Percentiles rank a stretch among this genome's conserved stretches.
Evolutionary conservation across 2,888 invertebrate species (phyloP).

Genomic region (Acronicta psi): DNA sequence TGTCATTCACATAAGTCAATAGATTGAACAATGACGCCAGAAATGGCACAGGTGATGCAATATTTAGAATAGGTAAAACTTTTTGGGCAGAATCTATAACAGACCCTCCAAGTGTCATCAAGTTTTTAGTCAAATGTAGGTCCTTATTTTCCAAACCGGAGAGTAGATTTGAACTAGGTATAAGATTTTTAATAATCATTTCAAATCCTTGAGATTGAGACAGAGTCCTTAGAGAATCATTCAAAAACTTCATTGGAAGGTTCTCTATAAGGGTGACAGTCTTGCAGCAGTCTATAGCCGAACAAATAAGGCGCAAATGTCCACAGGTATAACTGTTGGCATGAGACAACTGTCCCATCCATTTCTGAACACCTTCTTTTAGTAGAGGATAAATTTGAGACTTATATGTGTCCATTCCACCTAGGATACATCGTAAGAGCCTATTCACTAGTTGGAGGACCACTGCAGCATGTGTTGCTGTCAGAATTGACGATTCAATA

Average conservation of each 20-base stretch:
- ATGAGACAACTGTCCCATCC: slow-evolving; percentile 80
- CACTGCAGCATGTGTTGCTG: slow-evolving; percentile 89
- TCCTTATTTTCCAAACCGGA: slow-evolving; percentile 76
- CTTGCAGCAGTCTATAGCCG: slow-evolving; percentile 78
- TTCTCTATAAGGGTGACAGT: slow-evolving; percentile 72
- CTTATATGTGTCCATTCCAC: slow-evolving; percentile 69
- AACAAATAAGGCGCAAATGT: slow-evolving; percentile 77
- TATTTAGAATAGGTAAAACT: slow-evolving; percentile 77
- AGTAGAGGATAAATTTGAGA: slow-evolving; percentile 78
- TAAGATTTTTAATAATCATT: slow-evolving; percentile 75
- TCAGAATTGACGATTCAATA: slow-evolving; percentile 80
- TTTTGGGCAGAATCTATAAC: slow-evolving; percentile 75
- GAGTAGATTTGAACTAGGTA: slow-evolving; percentile 79
- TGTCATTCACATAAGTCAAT: slow-evolving; percentile 69
- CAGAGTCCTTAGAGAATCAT: slow-evolving; percentile 71
- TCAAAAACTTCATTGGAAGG: slow-evolving; percentile 70
- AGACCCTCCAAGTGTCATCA: slow-evolving; percentile 73
- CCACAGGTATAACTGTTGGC: slow-evolving; percentile 81
- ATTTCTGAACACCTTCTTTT: slow-evolving; percentile 83
- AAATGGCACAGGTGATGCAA: slow-evolving; percentile 78
- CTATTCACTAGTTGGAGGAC: slow-evolving; percentile 83
- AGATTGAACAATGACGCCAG: slow-evolving; percentile 78
- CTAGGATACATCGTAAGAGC: slow-evolving; percentile 64
- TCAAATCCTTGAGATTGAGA: slow-evolving; percentile 83
- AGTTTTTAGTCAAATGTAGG: slow-evolving; percentile 74